Evolutionary conservation across 2,113 vertebrate species (phyloP).

Genomic region (Ochotona curzoniae): DNA sequence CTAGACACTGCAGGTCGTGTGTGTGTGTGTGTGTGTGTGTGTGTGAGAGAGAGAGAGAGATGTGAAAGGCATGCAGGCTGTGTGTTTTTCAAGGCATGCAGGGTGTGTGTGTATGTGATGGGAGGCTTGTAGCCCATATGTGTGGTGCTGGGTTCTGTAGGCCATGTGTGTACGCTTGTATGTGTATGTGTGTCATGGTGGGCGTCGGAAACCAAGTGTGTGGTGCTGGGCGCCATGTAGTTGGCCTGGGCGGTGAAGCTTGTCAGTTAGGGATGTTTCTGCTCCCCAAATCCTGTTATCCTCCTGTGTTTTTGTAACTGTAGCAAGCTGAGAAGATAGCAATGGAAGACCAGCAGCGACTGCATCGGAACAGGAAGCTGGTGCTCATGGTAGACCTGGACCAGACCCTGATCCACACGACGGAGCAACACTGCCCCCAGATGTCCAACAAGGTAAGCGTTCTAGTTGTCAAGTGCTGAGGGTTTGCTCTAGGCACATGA

Average conservation of each 20-base stretch:
- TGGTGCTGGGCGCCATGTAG: background rate
- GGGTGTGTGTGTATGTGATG: no score
- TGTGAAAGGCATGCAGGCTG: no score
- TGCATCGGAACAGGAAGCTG: conserved; percentile 94
- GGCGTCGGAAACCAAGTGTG: background rate
- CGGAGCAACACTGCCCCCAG: conserved; percentile 95
- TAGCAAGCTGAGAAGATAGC: conserved; percentile 97
- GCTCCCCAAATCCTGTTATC: accelerated
- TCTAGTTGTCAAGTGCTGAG: no score
- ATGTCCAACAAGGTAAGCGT: conserved; percentile 94
- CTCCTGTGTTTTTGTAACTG: background rate
- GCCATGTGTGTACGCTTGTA: no score
- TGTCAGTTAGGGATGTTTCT: background rate
- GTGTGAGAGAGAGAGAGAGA: no score
- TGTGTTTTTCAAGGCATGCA: no score
- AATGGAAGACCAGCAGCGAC: conserved; percentile 95
- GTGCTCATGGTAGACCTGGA: conserved; percentile 99
- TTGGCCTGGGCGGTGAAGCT: background rate
- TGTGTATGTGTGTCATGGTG: no score
- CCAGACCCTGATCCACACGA: conserved; percentile 98
- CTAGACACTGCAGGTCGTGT: no score
- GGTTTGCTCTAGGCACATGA: no score
- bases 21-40: no score
- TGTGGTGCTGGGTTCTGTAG: no score
- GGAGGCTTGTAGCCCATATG: no score